Conservation (phyloP, 1,140 invertebrate genomes). For the Psilanteris sp. region DNA sequence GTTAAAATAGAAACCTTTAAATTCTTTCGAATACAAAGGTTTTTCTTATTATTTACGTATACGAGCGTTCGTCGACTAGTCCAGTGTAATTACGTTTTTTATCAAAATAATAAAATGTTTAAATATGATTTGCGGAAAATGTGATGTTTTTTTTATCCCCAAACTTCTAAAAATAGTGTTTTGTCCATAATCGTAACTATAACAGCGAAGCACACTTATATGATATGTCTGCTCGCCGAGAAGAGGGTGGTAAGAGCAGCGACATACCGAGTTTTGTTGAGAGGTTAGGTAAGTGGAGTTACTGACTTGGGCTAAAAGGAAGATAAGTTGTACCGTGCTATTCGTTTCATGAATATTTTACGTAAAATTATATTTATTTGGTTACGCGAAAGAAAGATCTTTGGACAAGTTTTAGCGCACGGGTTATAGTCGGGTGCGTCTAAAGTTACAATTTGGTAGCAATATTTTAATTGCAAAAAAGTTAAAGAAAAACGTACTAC, state of each 20-base stretch:
- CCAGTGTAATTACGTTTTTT: too few species aligned
- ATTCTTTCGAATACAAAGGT: too few species aligned
- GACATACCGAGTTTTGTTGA: conserved; percentile 49
- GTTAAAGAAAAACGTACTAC: too few species aligned
- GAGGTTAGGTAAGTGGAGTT: conserved; percentile 61
- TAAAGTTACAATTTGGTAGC: too few species aligned
- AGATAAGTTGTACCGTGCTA: conserved; percentile 54
- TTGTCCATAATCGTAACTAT: conserved; percentile 63
- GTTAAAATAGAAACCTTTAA: too few species aligned
- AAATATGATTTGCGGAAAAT: too few species aligned
- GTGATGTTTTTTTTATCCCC: neutral
- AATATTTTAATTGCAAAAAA: too few species aligned
- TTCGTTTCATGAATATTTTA: conserved; percentile 54
- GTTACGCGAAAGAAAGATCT: conserved; percentile 7
- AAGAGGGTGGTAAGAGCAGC: conserved; percentile 55
- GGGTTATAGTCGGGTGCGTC: too few species aligned
- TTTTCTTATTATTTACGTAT: too few species aligned
- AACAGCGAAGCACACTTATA: conserved; percentile 60
- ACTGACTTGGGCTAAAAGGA: conserved; percentile 56
- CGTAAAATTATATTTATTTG: conserved; percentile 47
- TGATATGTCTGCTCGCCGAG: conserved; percentile 50
- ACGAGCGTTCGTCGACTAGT: too few species aligned
- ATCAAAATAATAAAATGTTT: too few species aligned
- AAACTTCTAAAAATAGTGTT: conserved; percentile 69
- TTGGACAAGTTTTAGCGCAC: conserved; percentile 8